Percentiles rank a stretch among this genome's conserved stretches.
Evolutionary conservation across 2,113 vertebrate species (phyloP).

Genomic region (Pelusios castaneus): DNA sequence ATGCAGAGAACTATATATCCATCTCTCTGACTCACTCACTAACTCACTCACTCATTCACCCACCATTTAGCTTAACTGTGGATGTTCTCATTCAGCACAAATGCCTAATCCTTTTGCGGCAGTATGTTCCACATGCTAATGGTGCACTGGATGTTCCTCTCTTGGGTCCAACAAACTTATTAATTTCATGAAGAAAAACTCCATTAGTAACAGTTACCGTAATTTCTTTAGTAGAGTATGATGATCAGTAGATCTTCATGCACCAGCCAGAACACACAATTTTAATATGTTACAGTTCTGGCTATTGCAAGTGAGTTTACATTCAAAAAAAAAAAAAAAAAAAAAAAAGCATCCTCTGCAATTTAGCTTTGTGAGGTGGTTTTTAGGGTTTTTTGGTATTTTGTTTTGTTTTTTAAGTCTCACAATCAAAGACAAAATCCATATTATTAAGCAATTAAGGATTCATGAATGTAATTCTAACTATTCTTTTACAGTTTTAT

Average conservation of each 20-base stretch:
- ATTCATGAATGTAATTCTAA: conserved; percentile 7
- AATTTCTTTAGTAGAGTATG: not conserved
- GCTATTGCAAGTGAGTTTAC: not conserved
- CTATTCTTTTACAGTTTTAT: not conserved
- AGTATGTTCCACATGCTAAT: not conserved
- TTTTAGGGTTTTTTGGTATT: not conserved
- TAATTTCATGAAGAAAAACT: not conserved
- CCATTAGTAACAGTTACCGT: not conserved
- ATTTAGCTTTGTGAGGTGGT: not conserved
- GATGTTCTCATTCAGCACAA: not conserved
- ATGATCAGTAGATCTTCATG: not conserved
- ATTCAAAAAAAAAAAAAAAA: not conserved
- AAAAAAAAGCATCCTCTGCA: not conserved
- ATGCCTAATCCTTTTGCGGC: not conserved
- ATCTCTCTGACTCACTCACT: too few species aligned
- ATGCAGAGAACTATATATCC: too few species aligned
- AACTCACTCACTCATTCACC: not conserved
- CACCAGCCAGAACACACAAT: not conserved
- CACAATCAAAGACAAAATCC: not conserved
- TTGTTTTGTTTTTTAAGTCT: not conserved
- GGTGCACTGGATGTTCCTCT: not conserved
- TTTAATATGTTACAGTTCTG: not conserved
- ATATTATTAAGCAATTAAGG: not conserved
- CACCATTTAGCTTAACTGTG: not conserved
- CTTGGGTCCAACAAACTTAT: not conserved